These are phyloP conservation scores for Lithobates pipiens DNA, from an alignment of 2,797 vertebrate species.

Conservation along the genomic window DNA sequence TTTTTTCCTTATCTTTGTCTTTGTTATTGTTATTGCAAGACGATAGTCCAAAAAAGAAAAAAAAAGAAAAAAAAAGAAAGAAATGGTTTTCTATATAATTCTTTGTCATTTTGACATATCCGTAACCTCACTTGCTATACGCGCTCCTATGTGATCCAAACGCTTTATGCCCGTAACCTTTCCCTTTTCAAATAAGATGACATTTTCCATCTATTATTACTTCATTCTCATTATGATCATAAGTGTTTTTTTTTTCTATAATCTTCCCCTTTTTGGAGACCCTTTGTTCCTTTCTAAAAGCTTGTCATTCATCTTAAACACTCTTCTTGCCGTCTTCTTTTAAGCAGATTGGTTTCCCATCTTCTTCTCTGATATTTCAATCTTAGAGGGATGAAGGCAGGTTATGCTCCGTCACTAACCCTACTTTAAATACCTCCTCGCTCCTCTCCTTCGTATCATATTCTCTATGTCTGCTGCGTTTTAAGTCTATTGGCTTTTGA, in stretches of 20 bases:
- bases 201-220: conserved; percentile 57
- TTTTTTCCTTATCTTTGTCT: neutral
- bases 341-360: conserved; percentile 57
- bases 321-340: conserved; percentile 35
- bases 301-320: conserved; percentile 59
- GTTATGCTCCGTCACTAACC: conserved; percentile 58
- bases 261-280: conserved; percentile 52
- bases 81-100: conserved; percentile 1
- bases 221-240: conserved; percentile 52
- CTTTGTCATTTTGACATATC: conserved; percentile 20
- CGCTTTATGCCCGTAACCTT: conserved; percentile 46
- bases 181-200: conserved; percentile 36
- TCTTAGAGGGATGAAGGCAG: conserved; percentile 56
- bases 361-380: conserved; percentile 59
- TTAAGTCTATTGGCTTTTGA: conserved; percentile 62
- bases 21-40: neutral
- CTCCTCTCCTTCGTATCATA: conserved; percentile 38
- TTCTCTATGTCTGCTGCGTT: conserved; percentile 56
- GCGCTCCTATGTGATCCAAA: conserved; percentile 37
- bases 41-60: neutral
- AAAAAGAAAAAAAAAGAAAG: neutral
- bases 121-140: conserved; percentile 28
- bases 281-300: conserved; percentile 59
- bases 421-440: conserved; percentile 53
- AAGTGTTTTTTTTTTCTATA: conserved; percentile 31